phyloP scores from a whole-genome alignment of 2,888 invertebrate species.

The Tiliacea citrago region DNA sequence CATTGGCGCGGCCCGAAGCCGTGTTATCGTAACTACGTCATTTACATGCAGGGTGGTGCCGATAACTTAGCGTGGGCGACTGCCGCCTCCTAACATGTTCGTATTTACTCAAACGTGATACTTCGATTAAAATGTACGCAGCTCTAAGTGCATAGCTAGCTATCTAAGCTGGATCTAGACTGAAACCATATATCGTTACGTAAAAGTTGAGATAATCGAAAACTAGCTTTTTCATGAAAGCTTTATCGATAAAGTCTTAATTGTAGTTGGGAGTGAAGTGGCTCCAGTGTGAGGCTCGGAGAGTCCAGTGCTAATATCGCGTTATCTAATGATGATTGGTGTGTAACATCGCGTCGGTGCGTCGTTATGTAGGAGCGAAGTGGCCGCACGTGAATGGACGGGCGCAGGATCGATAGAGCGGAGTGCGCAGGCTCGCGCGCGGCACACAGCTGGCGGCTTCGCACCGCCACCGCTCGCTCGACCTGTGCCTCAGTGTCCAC shows the following conservation, averaged over 20 bases:
- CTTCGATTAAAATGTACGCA: slow-evolving; percentile 46
- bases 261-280: slow-evolving; percentile 78
- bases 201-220: slow-evolving; percentile 34
- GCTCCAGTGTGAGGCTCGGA: slow-evolving; percentile 79
- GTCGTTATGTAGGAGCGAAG: slow-evolving; percentile 86
- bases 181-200: slow-evolving; percentile 39
- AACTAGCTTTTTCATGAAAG: slow-evolving; percentile 47
- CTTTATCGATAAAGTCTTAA: slow-evolving; percentile 69
- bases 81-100: slow-evolving; percentile 65
- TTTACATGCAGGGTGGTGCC: slow-evolving; percentile 84
- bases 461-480: slow-evolving; percentile 76
- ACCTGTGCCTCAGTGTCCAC: slow-evolving; percentile 79
- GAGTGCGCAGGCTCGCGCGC: slow-evolving; percentile 84
- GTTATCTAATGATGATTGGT: slow-evolving; percentile 88
- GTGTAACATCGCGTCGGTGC: slow-evolving; percentile 81
- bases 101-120: slow-evolving; percentile 59
- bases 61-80: slow-evolving; percentile 84
- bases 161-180: slow-evolving; percentile 14
- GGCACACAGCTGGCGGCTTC: slow-evolving; percentile 83
- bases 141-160: slow-evolving; percentile 31
- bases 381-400: slow-evolving; percentile 86
- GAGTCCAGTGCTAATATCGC: slow-evolving; percentile 82
- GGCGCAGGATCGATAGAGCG: slow-evolving; percentile 85
- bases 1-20: slow-evolving; percentile 60
- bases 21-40: slow-evolving; percentile 77